phyloP scores from a whole-genome alignment of 1,140 invertebrate genomes.

The Melitaea cinxia region DNA sequence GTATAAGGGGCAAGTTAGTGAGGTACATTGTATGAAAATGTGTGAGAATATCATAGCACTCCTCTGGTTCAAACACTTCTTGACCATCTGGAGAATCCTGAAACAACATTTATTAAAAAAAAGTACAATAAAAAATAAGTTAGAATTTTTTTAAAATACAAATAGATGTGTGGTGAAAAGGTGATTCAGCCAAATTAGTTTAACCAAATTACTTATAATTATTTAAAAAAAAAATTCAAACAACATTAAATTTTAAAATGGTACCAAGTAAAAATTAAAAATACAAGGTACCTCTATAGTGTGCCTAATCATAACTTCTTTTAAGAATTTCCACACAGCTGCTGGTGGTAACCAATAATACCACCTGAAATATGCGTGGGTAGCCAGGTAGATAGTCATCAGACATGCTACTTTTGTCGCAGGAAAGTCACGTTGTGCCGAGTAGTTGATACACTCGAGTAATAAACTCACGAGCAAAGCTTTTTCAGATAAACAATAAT shows the following conservation, averaged over 20 bases:
- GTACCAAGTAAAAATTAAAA: neutral
- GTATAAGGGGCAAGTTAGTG: constrained; percentile 64
- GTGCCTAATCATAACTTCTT: constrained; percentile 67
- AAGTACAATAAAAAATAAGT: neutral
- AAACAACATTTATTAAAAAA: constrained; percentile 25
- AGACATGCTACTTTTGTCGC: constrained; percentile 56
- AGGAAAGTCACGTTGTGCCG: constrained; percentile 57
- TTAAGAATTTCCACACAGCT: constrained; percentile 63
- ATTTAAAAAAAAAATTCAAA: no score
- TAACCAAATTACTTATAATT: no score
- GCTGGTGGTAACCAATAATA: constrained; percentile 63
- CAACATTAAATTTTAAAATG: no score
- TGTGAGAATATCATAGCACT: constrained; percentile 67
- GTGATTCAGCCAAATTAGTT: no score
- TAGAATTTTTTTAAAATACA: no score
- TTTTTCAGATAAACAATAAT: constrained; percentile 60
- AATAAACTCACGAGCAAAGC: constrained; percentile 56
- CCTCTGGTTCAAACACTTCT: constrained; percentile 64
- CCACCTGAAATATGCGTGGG: constrained; percentile 67
- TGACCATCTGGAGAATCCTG: constrained; percentile 66
- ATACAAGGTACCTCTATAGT: constrained; percentile 59
- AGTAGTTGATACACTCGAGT: constrained; percentile 58
- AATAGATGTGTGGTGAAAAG: no score
- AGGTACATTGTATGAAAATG: constrained; percentile 70
- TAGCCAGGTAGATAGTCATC: constrained; percentile 55